phyloP scores from a whole-genome alignment of 2,113 vertebrate genomes.

The Apus apus region DNA sequence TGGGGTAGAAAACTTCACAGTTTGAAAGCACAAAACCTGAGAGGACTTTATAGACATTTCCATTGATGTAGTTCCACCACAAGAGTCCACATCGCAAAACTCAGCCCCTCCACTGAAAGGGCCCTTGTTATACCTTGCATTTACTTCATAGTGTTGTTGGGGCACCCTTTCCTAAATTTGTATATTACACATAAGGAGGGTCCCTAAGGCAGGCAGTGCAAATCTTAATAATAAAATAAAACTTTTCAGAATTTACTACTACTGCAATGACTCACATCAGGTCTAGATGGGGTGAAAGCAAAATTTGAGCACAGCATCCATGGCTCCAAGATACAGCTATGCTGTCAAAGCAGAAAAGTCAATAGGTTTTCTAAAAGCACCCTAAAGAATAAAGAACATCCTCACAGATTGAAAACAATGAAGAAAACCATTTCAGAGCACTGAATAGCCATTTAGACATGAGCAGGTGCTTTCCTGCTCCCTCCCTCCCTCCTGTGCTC shows the following conservation, averaged over 20 bases:
- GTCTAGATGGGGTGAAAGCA: not conserved
- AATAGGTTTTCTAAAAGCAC: not conserved
- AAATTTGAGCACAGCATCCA: not conserved
- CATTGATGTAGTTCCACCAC: not conserved
- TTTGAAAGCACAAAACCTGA: not conserved
- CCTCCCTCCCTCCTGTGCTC: not conserved
- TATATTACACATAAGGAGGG: not conserved
- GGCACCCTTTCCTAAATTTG: not conserved
- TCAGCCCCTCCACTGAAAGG: not conserved
- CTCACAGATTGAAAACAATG: not conserved
- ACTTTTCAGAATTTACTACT: not conserved
- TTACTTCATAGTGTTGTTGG: not conserved
- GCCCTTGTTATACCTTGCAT: not conserved
- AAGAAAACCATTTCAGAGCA: not conserved
- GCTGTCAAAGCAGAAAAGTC: not conserved
- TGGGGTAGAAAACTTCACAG: not conserved
- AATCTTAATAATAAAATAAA: not conserved
- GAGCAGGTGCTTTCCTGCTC: not conserved
- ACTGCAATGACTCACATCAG: not conserved
- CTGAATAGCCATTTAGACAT: not conserved
- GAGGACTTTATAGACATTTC: not conserved
- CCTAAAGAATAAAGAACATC: not conserved
- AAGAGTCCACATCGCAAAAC: not conserved
- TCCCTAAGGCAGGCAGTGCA: not conserved
- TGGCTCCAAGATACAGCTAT: not conserved